These are phyloP conservation scores for Trogon surrucura DNA, from an alignment of 2,113 vertebrate species.

Conservation along the genomic window DNA sequence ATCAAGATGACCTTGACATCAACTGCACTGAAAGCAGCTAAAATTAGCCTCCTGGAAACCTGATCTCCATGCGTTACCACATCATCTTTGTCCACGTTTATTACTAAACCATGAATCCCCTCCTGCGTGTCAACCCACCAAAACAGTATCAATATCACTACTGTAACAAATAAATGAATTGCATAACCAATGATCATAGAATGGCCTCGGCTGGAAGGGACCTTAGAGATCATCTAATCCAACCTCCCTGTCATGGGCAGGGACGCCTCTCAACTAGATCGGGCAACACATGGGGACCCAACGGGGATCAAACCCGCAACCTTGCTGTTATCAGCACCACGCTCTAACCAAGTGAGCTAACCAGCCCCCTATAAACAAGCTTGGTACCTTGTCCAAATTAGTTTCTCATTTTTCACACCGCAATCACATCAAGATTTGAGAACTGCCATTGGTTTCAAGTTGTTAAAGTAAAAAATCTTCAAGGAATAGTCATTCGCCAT, in stretches of 20 bases:
- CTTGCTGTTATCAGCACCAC: too few relatives aligned
- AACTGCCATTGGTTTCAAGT: neutral
- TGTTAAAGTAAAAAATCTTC: neutral
- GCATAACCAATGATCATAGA: rapidly evolving
- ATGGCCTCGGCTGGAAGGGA: too few relatives aligned
- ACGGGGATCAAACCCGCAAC: too few relatives aligned
- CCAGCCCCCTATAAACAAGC: too few relatives aligned
- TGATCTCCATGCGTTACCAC: neutral
- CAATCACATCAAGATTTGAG: neutral
- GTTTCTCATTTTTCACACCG: neutral
- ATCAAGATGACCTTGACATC: conserved; percentile 6
- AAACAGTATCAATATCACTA: neutral
- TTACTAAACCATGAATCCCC: neutral
- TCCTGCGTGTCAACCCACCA: neutral
- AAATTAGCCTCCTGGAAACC: conserved; percentile 42
- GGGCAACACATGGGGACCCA: too few relatives aligned
- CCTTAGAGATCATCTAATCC: too few relatives aligned
- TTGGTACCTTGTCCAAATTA: neutral
- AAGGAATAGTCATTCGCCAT: neutral
- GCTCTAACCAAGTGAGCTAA: too few relatives aligned
- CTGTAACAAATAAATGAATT: neutral
- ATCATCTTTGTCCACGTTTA: neutral
- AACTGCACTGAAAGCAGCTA: neutral
- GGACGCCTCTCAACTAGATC: too few relatives aligned
- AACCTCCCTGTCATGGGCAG: too few relatives aligned